Evolutionary conservation across 2,888 invertebrate species (phyloP).

Genomic region (Choristoneura rosaceana): DNA sequence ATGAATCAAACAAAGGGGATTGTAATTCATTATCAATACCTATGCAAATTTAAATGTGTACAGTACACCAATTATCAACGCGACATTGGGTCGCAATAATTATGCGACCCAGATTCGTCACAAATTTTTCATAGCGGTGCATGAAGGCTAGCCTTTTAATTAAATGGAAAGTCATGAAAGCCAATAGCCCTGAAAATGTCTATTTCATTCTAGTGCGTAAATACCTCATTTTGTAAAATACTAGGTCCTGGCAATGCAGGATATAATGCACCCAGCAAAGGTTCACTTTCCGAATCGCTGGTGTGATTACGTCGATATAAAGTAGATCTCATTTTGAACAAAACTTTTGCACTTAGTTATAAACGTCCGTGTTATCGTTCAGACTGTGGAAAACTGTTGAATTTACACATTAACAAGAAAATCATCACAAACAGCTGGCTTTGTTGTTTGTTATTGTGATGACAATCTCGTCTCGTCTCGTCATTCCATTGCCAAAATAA

Average conservation of each 20-base stretch:
- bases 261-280: conserved; percentile 62
- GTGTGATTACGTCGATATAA: conserved; percentile 58
- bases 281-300: conserved; percentile 66
- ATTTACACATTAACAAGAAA: conserved; percentile 6
- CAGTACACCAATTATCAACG: background rate
- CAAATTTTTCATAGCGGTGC: background rate
- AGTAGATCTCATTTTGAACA: conserved; percentile 68
- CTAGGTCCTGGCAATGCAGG: conserved; percentile 54
- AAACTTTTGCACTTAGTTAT: conserved; percentile 16
- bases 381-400: conserved; percentile 19
- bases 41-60: background rate
- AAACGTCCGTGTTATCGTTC: conserved; percentile 28
- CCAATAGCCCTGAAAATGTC: conserved; percentile 3
- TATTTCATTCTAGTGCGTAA: background rate
- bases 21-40: background rate
- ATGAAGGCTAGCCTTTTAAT: background rate
- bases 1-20: background rate
- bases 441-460: conserved; percentile 1
- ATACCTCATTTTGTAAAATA: conserved; percentile 63
- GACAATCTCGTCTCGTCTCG: too few species aligned
- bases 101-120: conserved; percentile 20
- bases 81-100: background rate
- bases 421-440: conserved; percentile 10
- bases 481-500: background rate
- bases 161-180: background rate